Percentiles rank a stretch among this genome's conserved stretches.
These are phyloP conservation scores for Tachypleus tridentatus DNA, from an alignment of 1,140 invertebrate species.

Conservation along the genomic window DNA sequence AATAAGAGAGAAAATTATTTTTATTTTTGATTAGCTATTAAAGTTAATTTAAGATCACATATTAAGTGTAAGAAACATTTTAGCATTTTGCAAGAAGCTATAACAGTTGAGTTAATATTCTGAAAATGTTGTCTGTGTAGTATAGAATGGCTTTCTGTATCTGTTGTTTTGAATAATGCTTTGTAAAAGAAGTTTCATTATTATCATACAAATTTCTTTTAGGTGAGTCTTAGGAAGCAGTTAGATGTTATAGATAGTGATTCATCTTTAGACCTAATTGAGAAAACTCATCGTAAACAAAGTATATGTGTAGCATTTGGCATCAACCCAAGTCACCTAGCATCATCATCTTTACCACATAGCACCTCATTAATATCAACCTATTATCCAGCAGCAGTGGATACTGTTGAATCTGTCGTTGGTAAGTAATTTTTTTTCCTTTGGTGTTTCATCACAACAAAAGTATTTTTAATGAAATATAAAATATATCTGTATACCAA, in stretches of 20 bases:
- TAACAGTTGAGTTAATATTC: background rate
- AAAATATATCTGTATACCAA: conserved; percentile 8
- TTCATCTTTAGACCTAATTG: conserved; percentile 46
- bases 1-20: too few relatives aligned
- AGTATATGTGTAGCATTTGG: conserved; percentile 49
- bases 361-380: conserved; percentile 41
- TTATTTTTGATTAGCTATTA: too few relatives aligned
- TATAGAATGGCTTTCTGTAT: background rate
- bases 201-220: conserved; percentile 9
- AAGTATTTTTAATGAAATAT: too few relatives aligned
- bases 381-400: conserved; percentile 47
- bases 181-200: background rate
- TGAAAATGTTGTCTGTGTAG: background rate
- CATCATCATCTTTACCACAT: conserved; percentile 20
- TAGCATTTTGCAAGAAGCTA: background rate
- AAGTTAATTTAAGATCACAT: too few relatives aligned
- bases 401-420: conserved; percentile 60
- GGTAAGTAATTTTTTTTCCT: conserved; percentile 39
- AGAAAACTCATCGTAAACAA: conserved; percentile 59
- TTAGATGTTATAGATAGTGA: conserved; percentile 56
- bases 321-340: conserved; percentile 23
- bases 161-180: background rate
- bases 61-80: background rate
- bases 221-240: conserved; percentile 47
- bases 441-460: too few relatives aligned